phyloP scores from a whole-genome alignment of 2,113 vertebrate genomes.

The Microtus ochrogaster region DNA sequence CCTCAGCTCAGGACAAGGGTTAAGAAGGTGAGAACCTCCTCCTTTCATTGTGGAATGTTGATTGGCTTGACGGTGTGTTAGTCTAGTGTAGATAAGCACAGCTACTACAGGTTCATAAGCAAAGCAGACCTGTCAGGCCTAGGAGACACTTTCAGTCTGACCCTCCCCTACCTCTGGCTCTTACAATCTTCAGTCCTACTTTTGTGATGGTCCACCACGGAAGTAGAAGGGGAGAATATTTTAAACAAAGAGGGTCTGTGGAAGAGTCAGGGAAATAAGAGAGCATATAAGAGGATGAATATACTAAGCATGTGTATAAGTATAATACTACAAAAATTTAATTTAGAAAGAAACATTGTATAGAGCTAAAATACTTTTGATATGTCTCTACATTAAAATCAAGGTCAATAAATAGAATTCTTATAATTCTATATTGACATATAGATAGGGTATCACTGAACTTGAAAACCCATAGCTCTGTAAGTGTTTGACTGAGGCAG shows the following conservation, averaged over 20 bases:
- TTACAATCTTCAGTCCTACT: neutral
- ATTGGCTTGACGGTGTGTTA: neutral
- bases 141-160: neutral
- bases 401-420: constrained; percentile 5
- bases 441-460: neutral
- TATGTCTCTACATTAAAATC: neutral
- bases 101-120: no score
- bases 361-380: neutral
- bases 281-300: neutral
- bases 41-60: neutral
- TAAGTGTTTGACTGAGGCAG: neutral
- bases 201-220: no score
- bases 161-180: neutral
- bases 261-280: neutral
- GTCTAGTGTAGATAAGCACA: neutral
- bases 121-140: no score
- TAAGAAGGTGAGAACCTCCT: no score
- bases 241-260: neutral
- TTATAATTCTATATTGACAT: neutral
- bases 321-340: neutral
- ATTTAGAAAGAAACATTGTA: neutral
- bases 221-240: neutral
- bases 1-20: neutral
- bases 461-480: neutral
- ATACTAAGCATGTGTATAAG: neutral